A percentile compares a stretch with the other conserved stretches of the same genome.
phyloP scores from a whole-genome alignment of 53 echinoderm and acorn worm genomes.

The Echinarachnius parma region DNA sequence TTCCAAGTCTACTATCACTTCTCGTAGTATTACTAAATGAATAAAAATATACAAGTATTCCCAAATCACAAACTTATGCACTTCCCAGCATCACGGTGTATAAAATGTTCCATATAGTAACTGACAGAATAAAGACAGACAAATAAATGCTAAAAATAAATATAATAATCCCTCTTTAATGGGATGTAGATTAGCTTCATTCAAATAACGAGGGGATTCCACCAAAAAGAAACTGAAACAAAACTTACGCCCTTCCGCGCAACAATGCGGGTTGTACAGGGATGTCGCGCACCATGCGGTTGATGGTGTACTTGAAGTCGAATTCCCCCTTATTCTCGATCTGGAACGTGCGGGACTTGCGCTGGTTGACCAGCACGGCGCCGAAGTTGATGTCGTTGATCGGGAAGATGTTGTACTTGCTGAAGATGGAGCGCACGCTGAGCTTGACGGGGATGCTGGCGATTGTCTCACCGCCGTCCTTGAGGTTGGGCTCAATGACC shows the following conservation, averaged over 20 bases:
- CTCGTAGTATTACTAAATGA: too few species aligned
- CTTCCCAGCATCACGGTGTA: too few species aligned
- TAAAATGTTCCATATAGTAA: too few species aligned
- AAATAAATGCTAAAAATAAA: too few species aligned
- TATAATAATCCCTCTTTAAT: too few species aligned
- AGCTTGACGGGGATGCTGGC: constrained; percentile 98
- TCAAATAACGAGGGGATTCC: too few species aligned
- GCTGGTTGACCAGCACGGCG: constrained; percentile 77
- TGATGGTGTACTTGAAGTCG: constrained; percentile 97
- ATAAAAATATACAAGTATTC: too few species aligned
- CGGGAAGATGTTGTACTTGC: constrained; percentile 92
- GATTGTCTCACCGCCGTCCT: constrained; percentile 89
- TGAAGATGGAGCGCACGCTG: constrained; percentile 95
- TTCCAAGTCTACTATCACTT: too few species aligned
- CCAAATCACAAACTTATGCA: too few species aligned
- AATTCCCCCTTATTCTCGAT: constrained; percentile 99
- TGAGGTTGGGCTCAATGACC: constrained; percentile 95
- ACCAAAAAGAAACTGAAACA: not conserved
- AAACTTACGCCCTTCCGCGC: constrained; percentile 91
- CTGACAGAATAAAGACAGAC: too few species aligned
- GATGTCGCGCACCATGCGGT: constrained; percentile 76
- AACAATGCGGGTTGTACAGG: constrained; percentile 66
- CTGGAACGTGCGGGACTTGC: constrained; percentile 73
- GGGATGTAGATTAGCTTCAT: too few species aligned
- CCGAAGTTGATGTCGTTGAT: constrained; percentile 99